Percentiles rank a stretch among this genome's conserved stretches.
phyloP scores from a whole-genome alignment of 2,113 vertebrate species.

The Brachionichthys hirsutus region DNA sequence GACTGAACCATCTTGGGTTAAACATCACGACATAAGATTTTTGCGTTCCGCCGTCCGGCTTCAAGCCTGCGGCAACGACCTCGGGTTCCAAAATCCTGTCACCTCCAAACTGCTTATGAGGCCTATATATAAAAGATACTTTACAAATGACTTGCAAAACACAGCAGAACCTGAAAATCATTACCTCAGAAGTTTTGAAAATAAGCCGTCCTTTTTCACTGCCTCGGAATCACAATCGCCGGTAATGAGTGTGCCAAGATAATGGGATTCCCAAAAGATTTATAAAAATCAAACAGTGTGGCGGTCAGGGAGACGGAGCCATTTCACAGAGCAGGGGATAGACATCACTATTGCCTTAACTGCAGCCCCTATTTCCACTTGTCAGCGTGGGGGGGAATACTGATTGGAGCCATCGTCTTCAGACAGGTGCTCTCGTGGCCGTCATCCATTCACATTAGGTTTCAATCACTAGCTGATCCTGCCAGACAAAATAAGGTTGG shows the following conservation, averaged over 20 bases:
- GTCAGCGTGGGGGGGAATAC: conserved; percentile 65
- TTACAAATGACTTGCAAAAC: conserved; percentile 5
- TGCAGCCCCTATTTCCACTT: conserved; percentile 61
- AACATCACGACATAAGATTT: no score
- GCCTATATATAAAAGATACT: neutral
- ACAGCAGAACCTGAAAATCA: conserved; percentile 7
- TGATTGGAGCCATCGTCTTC: conserved; percentile 64
- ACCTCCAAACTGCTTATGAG: neutral
- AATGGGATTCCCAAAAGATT: conserved; percentile 67
- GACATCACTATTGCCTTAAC: conserved; percentile 62
- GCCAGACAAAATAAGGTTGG: conserved; percentile 38
- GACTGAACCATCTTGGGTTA: no score
- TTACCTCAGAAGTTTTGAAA: conserved; percentile 15
- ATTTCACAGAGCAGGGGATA: conserved; percentile 68
- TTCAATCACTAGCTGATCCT: conserved; percentile 62
- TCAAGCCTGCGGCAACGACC: no score
- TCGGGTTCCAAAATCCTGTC: no score
- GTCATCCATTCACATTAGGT: conserved; percentile 69
- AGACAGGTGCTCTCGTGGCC: conserved; percentile 66
- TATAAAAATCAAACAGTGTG: conserved; percentile 68
- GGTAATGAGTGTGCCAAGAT: conserved; percentile 58
- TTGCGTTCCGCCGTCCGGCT: no score
- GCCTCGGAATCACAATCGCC: conserved; percentile 29
- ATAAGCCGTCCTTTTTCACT: conserved; percentile 22
- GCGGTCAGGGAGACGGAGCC: conserved; percentile 56